A percentile compares a stretch with the other conserved stretches of the same genome.
Conservation (phyloP, 2,888 invertebrate genomes). For the Cylindroiulus punctatus region DNA sequence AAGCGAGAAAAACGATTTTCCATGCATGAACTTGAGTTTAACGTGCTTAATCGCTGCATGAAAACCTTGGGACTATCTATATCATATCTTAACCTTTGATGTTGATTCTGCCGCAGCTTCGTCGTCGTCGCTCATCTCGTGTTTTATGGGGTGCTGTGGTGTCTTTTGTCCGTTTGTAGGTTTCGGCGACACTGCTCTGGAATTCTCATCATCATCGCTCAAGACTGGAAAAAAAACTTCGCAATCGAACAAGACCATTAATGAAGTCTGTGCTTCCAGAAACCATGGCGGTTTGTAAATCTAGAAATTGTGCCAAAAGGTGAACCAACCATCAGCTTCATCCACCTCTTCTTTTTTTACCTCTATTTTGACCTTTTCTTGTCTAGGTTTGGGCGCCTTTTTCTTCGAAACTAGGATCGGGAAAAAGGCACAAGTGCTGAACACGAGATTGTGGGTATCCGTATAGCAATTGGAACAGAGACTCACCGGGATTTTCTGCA, state of each 20-base stretch:
- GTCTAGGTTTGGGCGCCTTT: not conserved
- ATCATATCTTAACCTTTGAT: not conserved
- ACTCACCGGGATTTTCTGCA: not conserved
- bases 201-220: not conserved
- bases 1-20: too few relatives aligned
- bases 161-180: not conserved
- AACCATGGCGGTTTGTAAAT: not conserved
- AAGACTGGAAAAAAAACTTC: too few relatives aligned
- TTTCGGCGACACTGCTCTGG: not conserved
- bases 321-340: not conserved
- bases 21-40: too few relatives aligned
- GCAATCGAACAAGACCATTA: not conserved
- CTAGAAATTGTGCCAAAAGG: not conserved
- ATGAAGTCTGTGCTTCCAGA: not conserved
- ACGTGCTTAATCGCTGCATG: too few relatives aligned
- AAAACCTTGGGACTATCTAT: not conserved
- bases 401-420: not conserved
- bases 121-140: constrained; percentile 6
- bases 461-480: too few relatives aligned
- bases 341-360: too few relatives aligned
- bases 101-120: not conserved
- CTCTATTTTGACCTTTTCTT: not conserved
- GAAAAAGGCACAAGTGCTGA: too few relatives aligned
- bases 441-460: too few relatives aligned
- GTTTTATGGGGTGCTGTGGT: not conserved